phyloP scores from a whole-genome alignment of 2,113 vertebrate species.

The Cricetomys ansorgei region DNA sequence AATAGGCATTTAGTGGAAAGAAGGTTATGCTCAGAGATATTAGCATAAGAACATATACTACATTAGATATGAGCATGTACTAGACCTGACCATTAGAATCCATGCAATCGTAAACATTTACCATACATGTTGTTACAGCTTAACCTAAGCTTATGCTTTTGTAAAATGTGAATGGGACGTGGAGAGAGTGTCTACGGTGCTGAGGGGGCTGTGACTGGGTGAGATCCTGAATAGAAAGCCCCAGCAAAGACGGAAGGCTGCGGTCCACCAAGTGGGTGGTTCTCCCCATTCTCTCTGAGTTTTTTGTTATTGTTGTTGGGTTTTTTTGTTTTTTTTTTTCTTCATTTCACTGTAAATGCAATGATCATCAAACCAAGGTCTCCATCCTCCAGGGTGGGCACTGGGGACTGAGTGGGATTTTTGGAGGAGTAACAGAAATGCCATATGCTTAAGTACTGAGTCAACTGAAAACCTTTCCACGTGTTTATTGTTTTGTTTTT shows the following conservation, averaged over 20 bases:
- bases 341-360: background rate
- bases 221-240: background rate
- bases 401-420: background rate
- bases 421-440: background rate
- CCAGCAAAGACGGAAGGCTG: fast-evolving
- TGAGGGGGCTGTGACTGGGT: background rate
- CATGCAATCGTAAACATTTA: background rate
- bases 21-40: background rate
- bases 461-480: background rate
- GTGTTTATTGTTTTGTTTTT: background rate
- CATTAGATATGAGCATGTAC: too few species aligned
- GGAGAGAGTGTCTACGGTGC: too few species aligned
- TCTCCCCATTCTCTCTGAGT: background rate
- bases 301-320: too few species aligned
- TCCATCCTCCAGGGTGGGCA: background rate
- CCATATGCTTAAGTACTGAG: background rate
- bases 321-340: too few species aligned
- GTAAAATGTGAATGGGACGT: background rate
- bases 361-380: background rate
- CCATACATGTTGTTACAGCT: background rate
- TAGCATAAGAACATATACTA: too few species aligned
- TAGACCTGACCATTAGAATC: background rate
- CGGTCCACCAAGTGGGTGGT: background rate
- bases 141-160: background rate
- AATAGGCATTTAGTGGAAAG: background rate